Conservation (phyloP, 2,888 invertebrate genomes). For the Melangyna quadrimaculata region DNA sequence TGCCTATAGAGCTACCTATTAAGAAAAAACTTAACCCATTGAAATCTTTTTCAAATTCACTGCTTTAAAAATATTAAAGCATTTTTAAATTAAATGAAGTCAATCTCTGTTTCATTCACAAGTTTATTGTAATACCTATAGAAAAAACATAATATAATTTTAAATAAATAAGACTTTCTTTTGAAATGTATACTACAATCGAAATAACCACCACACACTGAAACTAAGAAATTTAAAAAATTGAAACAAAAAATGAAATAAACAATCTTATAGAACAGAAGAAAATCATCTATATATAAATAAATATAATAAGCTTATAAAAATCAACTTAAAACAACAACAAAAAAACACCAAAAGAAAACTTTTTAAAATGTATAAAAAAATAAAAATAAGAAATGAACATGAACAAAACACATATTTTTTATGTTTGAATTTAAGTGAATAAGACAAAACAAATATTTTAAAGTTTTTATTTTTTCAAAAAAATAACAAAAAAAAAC, state of each 20-base stretch:
- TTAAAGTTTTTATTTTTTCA: slow-evolving; percentile 41
- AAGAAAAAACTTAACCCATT: too few species aligned
- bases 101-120: not conserved
- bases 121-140: slow-evolving; percentile 15
- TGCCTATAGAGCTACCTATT: too few species aligned
- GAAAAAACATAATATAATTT: not conserved
- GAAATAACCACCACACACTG: slow-evolving; percentile 63
- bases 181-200: slow-evolving; percentile 36
- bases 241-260: not conserved
- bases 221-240: slow-evolving; percentile 31
- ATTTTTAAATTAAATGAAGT: not conserved
- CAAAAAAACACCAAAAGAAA: slow-evolving; percentile 36
- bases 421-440: slow-evolving; percentile 38
- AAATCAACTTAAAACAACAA: slow-evolving; percentile 22
- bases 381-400: not conserved
- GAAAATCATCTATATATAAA: slow-evolving; percentile 11
- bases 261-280: slow-evolving; percentile 31
- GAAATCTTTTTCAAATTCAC: too few species aligned
- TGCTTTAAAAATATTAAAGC: too few species aligned
- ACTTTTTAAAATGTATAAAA: not conserved
- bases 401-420: slow-evolving; percentile 22
- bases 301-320: not conserved
- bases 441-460: slow-evolving; percentile 18
- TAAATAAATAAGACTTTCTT: slow-evolving; percentile 29
- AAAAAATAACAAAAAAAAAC: not conserved